Evolutionary conservation across 2,797 vertebrate species (phyloP), one percentile per base, ranked within the genome.

Genomic region (Bradypus variegatus): DNA sequence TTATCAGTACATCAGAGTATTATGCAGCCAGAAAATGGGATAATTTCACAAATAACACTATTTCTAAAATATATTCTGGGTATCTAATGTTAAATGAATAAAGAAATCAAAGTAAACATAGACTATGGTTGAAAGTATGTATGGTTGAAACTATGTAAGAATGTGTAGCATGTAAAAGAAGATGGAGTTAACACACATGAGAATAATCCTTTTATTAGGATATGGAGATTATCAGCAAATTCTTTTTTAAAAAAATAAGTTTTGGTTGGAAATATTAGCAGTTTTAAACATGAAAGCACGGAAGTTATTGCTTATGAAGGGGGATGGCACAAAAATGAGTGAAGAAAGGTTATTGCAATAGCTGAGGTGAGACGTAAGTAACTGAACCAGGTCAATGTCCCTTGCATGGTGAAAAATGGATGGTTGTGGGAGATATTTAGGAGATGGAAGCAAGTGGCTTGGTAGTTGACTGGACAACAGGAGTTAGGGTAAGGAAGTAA

Each of bases 91-190:
- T 65, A 80, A 77, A 8, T 84, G 73, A 91, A 16, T 50, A 82
- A 91, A 90, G 38, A 90, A 90, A 78, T 82, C 58, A 64, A 29
- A 79, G 41, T 90, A 79, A 88, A 73, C 53, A 33, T 60, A 29
- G 25, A 41, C 48, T 58, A 16, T 70, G 21, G 62, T 48, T 81
- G 64, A 80, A 50, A 87, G 41, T 77, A 41, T 18, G 25, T 72
- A 70, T 70, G 21, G 62, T 48, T 81, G 64, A 80, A 50, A 87
- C 50, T 77, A 41, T 18, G 25, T 72, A 70, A 78, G 76, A 53
- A 85, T 69, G 9, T 27, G 27, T 58, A 53, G 29, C 4, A 16
- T 53, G 65, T n/a, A 65, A 19, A 91, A 21, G 70, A 89, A 70
- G 5, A 72, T 60, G 4, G 2, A 58, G 15, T 91, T 76, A 60